Evolutionary conservation across 1,140 invertebrate species (phyloP), one percentile per base, ranked within the genome.

Genomic region (Caerostris darwini): DNA sequence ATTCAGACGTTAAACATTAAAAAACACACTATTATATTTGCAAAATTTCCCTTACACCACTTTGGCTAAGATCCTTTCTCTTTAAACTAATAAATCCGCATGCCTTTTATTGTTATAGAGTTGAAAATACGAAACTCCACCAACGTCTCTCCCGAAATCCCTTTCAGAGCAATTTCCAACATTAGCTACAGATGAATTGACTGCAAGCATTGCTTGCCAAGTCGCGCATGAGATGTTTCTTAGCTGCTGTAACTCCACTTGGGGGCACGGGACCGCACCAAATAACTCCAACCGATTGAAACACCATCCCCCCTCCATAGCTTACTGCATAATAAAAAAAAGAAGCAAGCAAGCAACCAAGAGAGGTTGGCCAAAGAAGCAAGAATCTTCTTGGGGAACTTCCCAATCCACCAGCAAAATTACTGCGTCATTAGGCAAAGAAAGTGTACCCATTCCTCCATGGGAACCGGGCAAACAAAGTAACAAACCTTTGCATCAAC

Each of bases 371-470:
- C 71, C 19, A 77, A 50, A 56, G 54, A n/a, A 57, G 81, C 4
- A 88, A 64, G 56, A 34, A 61, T 67, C 61, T 67, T 14, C 14
- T 50, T 8, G 71, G 10, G 19, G 19, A 77, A 77, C 71, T 50
- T 10, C 71, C 50, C 71, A 19, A 77, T 77, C 71, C 71, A 92
- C 59, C 90, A 61, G 56, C 90, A 85, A 67, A 85, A 83, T 92
- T 54, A 85, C 54, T 50, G 90, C 90, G 17, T 92, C 90, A 92
- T 92, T 92, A 92, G 58, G 61, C 90, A 91, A 53, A 71, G 71
- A 34, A 82, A 58, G 17, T 90, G 59, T 50, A 17, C 6, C 19
- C 54, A 59, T 91, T 34, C 71, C 8, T 58, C 57, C 53, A 34
- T 57, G 53, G 64, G 17, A 17, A 12, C 50, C 61, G 54, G 34